Evolutionary conservation across 1,140 invertebrate species (phyloP), one percentile per base, ranked within the genome.

Genomic region (Trachelipus rathkii): DNA sequence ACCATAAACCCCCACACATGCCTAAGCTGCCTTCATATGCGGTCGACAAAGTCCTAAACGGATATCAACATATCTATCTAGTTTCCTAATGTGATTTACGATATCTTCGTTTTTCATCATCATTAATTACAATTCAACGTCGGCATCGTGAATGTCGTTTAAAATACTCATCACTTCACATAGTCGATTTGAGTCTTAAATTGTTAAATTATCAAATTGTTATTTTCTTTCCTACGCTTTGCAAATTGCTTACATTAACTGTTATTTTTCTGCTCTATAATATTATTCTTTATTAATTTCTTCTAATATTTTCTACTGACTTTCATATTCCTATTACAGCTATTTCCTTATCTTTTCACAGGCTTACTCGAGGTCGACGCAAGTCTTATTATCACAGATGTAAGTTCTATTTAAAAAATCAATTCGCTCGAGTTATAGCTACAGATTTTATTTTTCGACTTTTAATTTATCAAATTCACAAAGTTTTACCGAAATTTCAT

Each of bases 51-150:
- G 19, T 15, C 50, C 50, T 19, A 60, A 60, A 13, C 50, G 50
- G 8, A 60, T 60, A 8, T 60, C 50, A 60, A 60, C 50, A 60
- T 60, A 60, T 8, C 50, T 60, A 19, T 60, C 50, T 19, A 60
- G 8, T 60, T 60, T 60, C 19, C 19, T 19, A 3, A 60, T 60
- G 19, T 60, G 50, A 13, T 15, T 60, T 19, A 15, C 50, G 1
- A 60, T 60, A 60, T 60, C 50, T 60, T 60, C 50, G 19, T 60
- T 60, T 60, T 60, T 60, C 50, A 60, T 60, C 50, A 60, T 60
- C 50, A 60, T 60, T 60, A 60, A 19, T 19, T 60, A 19, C 8
- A 60, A 15, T 60, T 60, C 50, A 4, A 60, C 50, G 8, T 60
- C 50, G 1, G 19, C 50, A 60, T 60, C 50, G 50, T 60, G 50